A percentile compares a stretch with the other conserved stretches of the same genome.
phyloP scores from a whole-genome alignment of 1,140 invertebrate species.

The Lysiphlebus fabarum region DNA sequence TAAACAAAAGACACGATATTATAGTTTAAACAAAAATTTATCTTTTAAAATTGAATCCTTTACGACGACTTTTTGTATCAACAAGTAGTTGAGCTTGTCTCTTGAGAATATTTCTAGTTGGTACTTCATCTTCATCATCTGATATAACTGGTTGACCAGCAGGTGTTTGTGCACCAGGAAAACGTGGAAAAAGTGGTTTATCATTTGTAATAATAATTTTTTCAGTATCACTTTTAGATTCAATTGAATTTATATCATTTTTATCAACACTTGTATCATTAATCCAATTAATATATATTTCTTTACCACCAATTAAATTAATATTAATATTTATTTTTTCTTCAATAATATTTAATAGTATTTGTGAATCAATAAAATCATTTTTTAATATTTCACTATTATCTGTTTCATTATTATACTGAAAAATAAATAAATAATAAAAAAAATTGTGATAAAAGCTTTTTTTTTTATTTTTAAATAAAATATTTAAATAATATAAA shows the following conservation, averaged over 20 bases:
- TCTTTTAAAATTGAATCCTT: conserved; percentile 59
- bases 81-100: conserved; percentile 78
- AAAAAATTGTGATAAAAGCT: neutral
- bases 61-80: conserved; percentile 76
- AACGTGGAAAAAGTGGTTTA: conserved; percentile 43
- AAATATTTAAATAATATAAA: too few species aligned
- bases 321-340: conserved; percentile 45
- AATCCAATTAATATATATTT: conserved; percentile 32
- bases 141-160: conserved; percentile 53
- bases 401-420: conserved; percentile 42
- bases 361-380: conserved; percentile 38
- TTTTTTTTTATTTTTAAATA: too few species aligned
- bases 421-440: conserved; percentile 14
- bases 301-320: conserved; percentile 37
- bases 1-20: neutral
- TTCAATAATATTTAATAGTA: conserved; percentile 48
- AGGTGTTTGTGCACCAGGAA: conserved; percentile 38
- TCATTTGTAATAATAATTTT: conserved; percentile 31
- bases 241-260: conserved; percentile 39
- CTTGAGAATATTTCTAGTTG: conserved; percentile 73
- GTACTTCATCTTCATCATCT: conserved; percentile 80
- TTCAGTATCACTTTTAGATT: conserved; percentile 31
- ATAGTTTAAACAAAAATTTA: conserved; percentile 26
- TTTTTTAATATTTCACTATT: conserved; percentile 30
- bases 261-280: conserved; percentile 32